Conservation (phyloP, 2,888 invertebrate species). For the Chorisops tibialis region DNA sequence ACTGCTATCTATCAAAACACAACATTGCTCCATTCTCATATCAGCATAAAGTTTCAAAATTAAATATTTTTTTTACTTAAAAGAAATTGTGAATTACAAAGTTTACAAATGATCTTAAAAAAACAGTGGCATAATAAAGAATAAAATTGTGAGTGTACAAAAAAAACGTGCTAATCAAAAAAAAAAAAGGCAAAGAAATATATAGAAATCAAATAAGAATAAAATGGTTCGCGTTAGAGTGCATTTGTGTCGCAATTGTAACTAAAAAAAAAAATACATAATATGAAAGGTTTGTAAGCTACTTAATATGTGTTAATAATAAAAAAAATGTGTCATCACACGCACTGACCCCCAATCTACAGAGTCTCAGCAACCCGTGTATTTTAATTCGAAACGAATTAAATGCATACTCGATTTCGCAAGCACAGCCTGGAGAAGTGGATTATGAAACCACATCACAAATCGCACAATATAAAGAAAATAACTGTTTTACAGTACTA, state of each 20-base stretch:
- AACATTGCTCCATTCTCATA: too few species aligned
- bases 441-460: constrained; percentile 2
- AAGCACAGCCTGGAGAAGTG: constrained; percentile 30
- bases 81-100: constrained; percentile 8
- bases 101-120: constrained; percentile 9
- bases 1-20: too few species aligned
- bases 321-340: not conserved
- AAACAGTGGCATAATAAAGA: constrained; percentile 5
- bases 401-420: not conserved
- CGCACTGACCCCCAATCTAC: constrained; percentile 29
- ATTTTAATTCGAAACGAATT: not conserved
- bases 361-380: constrained; percentile 32
- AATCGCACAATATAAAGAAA: constrained; percentile 22
- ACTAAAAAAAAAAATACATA: too few species aligned
- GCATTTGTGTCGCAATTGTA: too few species aligned
- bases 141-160: not conserved
- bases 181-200: constrained; percentile 5
- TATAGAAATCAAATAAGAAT: constrained; percentile 11
- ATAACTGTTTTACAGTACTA: constrained; percentile 27
- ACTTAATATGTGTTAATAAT: constrained; percentile 8
- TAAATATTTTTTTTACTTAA: not conserved
- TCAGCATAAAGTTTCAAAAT: too few species aligned
- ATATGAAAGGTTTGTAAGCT: constrained; percentile 2
- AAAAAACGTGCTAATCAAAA: not conserved
- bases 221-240: not conserved